Evolutionary conservation across 2,797 vertebrate genomes (phyloP), one percentile per base, ranked within the genome.

Genomic region (Alfaro cultratus): DNA sequence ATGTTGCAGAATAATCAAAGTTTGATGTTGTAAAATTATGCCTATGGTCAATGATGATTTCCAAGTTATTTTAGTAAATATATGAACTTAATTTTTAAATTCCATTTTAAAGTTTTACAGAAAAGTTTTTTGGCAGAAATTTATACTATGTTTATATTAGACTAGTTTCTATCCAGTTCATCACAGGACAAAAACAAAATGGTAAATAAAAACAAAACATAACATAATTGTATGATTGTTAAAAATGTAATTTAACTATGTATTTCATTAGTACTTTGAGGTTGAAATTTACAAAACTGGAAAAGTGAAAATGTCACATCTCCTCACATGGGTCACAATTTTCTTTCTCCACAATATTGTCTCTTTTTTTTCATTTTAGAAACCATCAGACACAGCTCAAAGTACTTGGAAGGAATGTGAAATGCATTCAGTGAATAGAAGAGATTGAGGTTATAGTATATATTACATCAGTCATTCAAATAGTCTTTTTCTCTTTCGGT

Each of bases 401-500:
- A 68, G 45, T 53, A 78, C 23, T 62, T 76, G 86, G 73, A 80
- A 67, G 43, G 9, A 85, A 55, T 12, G 43, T 34, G 53, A 57
- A 53, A 68, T 73, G 57, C 23, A 81, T 51, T 53, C 53, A 68
- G 74, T 84, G 57, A 70, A 31, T 68, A 57, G 71, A 76, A 79
- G 13, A 64, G 6, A 21, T 8, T 64, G 15, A 64, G 60, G 5
- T 6, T 62, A 9, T 0, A 34, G 7, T 3, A 62, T 18, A 75
- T 77, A 68, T 77, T 81, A 79, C 76, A 71, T 77, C 62, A 81
- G 11, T 79, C 49, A 34, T 75, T 68, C 0, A 79, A 81, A 36
- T 10, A 18, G 71, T 43, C 46, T 75, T 77, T 82, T 41, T 73
- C 29, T 76, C 39, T 74, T 74, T 39, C 1, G 18, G 60, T 45